Conservation (phyloP, 37 sponge, comb jelly and placozoan genomes). For the Bolinopsis microptera region DNA sequence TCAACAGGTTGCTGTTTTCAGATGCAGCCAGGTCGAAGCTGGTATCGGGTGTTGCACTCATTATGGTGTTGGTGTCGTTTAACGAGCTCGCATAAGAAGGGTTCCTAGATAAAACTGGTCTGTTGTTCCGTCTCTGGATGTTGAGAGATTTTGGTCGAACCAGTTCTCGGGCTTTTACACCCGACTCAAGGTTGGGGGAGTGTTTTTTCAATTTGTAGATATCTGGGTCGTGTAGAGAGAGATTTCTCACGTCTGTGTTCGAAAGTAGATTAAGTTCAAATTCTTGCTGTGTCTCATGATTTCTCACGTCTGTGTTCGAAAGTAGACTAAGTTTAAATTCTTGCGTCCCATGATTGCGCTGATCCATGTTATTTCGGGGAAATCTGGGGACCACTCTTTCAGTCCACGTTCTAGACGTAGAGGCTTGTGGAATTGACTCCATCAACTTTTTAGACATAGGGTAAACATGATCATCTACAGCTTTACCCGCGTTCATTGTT, state of each 20-base stretch:
- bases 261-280: neutral
- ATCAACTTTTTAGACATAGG: too few relatives aligned
- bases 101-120: neutral
- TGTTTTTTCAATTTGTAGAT: neutral
- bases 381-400: neutral
- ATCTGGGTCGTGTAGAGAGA: neutral
- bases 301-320: neutral
- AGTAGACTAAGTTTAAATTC: neutral
- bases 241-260: neutral
- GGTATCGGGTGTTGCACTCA: neutral
- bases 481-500: neutral
- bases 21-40: neutral
- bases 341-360: neutral
- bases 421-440: neutral
- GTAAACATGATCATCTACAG: too few relatives aligned
- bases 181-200: neutral
- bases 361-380: neutral
- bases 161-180: neutral
- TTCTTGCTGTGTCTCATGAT: too few relatives aligned
- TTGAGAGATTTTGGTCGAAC: neutral
- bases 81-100: neutral
- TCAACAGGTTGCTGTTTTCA: neutral
- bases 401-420: neutral
- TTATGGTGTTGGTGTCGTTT: constrained; percentile 1
- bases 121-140: neutral